Base-by-base conservation (phyloP, 1,140 invertebrate genomes). In the Homalodisca vitripennis region DNA sequence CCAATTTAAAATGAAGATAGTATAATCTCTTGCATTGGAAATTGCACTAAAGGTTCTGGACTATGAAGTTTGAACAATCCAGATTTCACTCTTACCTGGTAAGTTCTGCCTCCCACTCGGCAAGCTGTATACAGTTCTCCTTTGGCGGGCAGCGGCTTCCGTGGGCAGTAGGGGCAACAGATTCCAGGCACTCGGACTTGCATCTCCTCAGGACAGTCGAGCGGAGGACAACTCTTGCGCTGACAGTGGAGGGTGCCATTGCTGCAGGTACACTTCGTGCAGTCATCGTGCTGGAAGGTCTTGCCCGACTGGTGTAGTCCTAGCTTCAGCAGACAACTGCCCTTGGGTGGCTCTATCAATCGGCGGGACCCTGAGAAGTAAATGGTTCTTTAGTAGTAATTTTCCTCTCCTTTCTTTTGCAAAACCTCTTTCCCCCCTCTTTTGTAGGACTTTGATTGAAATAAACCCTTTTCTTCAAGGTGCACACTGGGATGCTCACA, bases 201-300 rank as follows among this genome's bases (percentile, higher is more conserved):
- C 32, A 87, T 83, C 48, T 91, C 86, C 0, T 86, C 83, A 0
- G 88, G 83, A 77, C 94, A 97, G 69, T 92, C 89, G 53, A 96
- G 77, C 0, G 92, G 86, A 0, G 93, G 92, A 76, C 94, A 97
- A 0, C 90, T 89, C 70, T 88, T 84, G 6, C 92, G 82, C 14
- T 84, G 80, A 79, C 95, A 97, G 17, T 91, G 81, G 0, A 89
- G 86, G 0, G 90, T 92, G 26, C 90, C 89, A 78, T 91, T 90
- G 46, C 80, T 68, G 75, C 94, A 97, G 1, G 83, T 86, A 79
- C 95, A 97, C 30, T 86, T 84, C 0, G 93, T 95, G 78, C 94
- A 96, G 75, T 95, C 93, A 75, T 95, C 93, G 17, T 88, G 82
- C 29, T 82, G 81, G 73, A 91, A 89, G 2, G 72, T 71, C 17